Evolutionary conservation across 1,140 invertebrate species (phyloP), one percentile per base, ranked within the genome.

Genomic region (Colletes gigas): DNA sequence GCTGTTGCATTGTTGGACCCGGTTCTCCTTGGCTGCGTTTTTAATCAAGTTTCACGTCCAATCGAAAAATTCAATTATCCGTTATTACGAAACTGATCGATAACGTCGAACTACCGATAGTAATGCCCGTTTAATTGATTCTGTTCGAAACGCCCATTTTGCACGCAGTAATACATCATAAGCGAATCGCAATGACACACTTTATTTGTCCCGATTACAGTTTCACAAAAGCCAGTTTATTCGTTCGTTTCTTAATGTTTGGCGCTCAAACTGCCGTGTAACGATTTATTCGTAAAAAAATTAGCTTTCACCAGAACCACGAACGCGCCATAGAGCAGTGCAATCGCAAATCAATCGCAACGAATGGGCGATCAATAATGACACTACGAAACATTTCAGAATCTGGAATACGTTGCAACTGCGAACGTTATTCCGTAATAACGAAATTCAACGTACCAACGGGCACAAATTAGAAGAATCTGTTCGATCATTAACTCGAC

Each of bases 361-460:
- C 75, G 75, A 78, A 70, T 70, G 55, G 75, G 44, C 67, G 67
- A 78, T 78, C 75, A 78, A 70, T 78, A 78, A 78, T 62, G 75
- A 78, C 75, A 62, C 66, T 41, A 39, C 44, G 66, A 70, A 62
- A 60, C 44, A 62, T 70, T 70, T 78, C 67, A 70, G 66, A 39
- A 60, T 19, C 67, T 15, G 55, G 55, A 70, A 17, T 78, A 70
- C n/a, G n/a, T 19, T 39, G 52, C 39, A 30, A 19, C 66, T 41
- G 17, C 17, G 39, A 77, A 41, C 6, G 41, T 47, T 30, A n/a
- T 59, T 52, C 55, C 21, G 17, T 39, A 21, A 57, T 70, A 21
- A 60, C 57, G 67, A 52, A 62, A 70, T 41, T 15, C 44, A 21
- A 17, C 10, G 17, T 44, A 14, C 19, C 17, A 15, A 21, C 54